Evolutionary conservation across 2,113 vertebrate genomes (phyloP).

Genomic region (Osmerus eperlanus): DNA sequence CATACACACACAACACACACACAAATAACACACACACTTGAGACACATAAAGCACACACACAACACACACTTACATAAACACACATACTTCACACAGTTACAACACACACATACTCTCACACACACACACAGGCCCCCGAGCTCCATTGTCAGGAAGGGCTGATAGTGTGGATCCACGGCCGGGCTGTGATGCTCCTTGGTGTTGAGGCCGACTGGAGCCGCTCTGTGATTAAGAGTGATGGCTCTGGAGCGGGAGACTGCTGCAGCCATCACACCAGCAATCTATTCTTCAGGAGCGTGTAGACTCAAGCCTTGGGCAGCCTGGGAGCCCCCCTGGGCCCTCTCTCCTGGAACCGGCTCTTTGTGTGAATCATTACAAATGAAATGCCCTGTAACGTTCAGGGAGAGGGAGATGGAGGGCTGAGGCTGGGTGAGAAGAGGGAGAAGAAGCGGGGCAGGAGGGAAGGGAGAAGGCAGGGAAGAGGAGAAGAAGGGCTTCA

Average conservation of each 20-base stretch:
- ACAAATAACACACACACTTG: too few species aligned
- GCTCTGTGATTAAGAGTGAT: conserved; percentile 73
- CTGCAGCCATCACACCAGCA: conserved; percentile 59
- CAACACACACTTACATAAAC: not conserved
- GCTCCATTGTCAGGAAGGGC: conserved; percentile 30
- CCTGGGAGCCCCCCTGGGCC: conserved; percentile 50
- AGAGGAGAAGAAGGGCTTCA: conserved; percentile 37
- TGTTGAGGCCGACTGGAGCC: conserved; percentile 46
- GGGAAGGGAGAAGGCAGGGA: too few species aligned
- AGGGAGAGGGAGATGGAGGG: conserved; percentile 39
- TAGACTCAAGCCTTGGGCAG: conserved; percentile 50
- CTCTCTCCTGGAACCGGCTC: conserved; percentile 56
- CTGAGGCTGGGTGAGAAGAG: conserved; percentile 19
- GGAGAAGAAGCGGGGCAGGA: too few species aligned
- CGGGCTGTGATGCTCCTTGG: conserved; percentile 55
- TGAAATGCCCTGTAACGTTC: conserved; percentile 68
- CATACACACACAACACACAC: not conserved
- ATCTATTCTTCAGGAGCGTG: conserved; percentile 57
- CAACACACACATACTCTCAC: not conserved
- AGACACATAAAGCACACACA: not conserved
- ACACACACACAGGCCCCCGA: not conserved
- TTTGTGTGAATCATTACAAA: conserved; percentile 75
- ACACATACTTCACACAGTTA: not conserved
- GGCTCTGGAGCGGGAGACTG: conserved; percentile 65
- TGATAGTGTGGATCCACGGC: conserved; percentile 48